Conservation (phyloP, 2,113 vertebrate species). For the Circaetus cinerascens region DNA sequence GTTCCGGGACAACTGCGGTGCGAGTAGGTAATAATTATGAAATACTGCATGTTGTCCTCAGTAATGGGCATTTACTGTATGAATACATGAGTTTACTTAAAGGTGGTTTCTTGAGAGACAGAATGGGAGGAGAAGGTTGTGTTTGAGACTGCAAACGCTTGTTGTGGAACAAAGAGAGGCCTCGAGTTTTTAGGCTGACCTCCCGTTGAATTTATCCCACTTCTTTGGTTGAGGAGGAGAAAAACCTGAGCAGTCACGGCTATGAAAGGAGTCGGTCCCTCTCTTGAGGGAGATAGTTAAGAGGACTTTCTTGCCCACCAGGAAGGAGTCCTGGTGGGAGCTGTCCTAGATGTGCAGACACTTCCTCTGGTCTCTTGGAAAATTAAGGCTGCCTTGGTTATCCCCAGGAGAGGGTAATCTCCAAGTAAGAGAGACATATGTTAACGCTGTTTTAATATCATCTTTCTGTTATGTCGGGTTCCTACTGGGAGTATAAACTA, state of each 20-base stretch:
- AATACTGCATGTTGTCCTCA: not conserved
- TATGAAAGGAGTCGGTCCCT: not conserved
- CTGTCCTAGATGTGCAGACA: not conserved
- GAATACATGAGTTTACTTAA: rapidly evolving
- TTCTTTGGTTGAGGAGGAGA: not conserved
- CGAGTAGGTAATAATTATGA: too few relatives aligned
- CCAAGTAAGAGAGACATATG: not conserved
- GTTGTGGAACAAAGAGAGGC: not conserved
- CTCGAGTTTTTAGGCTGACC: not conserved
- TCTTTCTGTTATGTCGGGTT: not conserved
- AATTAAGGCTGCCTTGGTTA: not conserved
- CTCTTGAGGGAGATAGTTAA: not conserved
- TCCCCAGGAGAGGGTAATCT: not conserved
- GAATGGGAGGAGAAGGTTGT: not conserved
- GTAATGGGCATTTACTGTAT: not conserved
- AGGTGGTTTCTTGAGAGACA: not conserved
- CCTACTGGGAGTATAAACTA: constrained; percentile 12
- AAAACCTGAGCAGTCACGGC: not conserved
- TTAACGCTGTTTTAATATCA: not conserved
- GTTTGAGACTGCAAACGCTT: not conserved
- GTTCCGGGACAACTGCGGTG: not conserved
- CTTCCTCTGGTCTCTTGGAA: not conserved
- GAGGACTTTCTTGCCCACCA: not conserved
- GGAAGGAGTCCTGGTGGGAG: not conserved
- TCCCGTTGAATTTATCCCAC: not conserved